Percentiles rank a stretch among this genome's conserved stretches.
Evolutionary conservation across 2,797 vertebrate genomes (phyloP).

Genomic region (Trichosurus vulpecula): DNA sequence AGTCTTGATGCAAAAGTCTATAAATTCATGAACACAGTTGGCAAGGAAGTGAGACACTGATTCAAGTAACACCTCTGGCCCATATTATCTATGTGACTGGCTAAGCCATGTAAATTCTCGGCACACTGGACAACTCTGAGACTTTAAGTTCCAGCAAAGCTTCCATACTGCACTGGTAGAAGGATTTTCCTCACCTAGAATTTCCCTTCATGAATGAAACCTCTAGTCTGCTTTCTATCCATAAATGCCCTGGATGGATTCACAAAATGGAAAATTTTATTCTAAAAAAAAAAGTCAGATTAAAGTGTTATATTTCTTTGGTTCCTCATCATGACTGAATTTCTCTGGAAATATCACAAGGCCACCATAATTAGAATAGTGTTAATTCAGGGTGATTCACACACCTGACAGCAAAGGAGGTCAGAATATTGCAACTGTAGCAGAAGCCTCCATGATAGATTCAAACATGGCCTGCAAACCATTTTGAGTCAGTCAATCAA

Average conservation of each 20-base stretch:
- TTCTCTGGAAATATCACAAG: neutral
- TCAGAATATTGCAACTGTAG: neutral
- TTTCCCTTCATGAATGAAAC: neutral
- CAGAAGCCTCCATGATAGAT: neutral
- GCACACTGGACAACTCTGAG: neutral
- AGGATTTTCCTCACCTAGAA: neutral
- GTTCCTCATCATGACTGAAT: neutral
- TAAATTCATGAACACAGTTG: too few species aligned
- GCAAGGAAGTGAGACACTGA: neutral
- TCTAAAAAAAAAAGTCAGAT: neutral
- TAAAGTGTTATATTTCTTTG: constrained; percentile 11
- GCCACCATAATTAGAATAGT: neutral
- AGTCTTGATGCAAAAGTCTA: too few species aligned
- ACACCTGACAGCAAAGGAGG: neutral
- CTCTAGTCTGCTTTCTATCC: neutral
- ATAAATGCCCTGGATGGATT: neutral
- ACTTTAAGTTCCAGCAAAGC: neutral
- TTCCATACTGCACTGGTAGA: neutral
- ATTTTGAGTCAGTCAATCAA: neutral
- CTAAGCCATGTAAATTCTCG: too few species aligned
- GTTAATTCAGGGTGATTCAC: neutral
- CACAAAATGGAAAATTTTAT: neutral
- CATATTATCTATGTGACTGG: too few species aligned
- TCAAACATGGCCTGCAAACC: constrained; percentile 11
- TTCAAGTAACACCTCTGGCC: neutral